These are phyloP conservation scores for Labeo catla DNA, from an alignment of 2,113 vertebrate genomes.

Conservation along the genomic window DNA sequence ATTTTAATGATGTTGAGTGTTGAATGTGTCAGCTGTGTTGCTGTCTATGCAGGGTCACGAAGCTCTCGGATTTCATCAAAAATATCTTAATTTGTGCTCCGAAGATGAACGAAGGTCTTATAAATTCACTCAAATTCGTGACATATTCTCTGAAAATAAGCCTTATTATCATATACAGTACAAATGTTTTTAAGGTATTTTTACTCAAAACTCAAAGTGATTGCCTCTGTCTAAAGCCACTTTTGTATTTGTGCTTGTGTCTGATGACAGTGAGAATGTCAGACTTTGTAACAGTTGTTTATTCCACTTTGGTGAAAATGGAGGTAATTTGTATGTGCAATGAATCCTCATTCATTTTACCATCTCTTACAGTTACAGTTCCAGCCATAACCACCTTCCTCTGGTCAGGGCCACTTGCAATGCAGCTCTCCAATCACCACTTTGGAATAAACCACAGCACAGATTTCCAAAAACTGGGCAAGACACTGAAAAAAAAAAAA, in stretches of 20 bases:
- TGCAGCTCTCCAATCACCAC: constrained; percentile 25
- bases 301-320: constrained; percentile 15
- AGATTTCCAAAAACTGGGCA: constrained; percentile 12
- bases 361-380: constrained; percentile 25
- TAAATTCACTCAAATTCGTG: too few relatives aligned
- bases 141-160: too few relatives aligned
- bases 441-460: constrained; percentile 35
- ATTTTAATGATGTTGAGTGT: too few relatives aligned
- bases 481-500: background rate
- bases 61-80: too few relatives aligned
- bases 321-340: constrained; percentile 29
- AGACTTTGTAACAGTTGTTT: constrained; percentile 10
- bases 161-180: too few relatives aligned
- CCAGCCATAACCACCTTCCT: background rate
- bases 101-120: too few relatives aligned
- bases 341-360: constrained; percentile 16
- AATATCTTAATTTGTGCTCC: too few relatives aligned
- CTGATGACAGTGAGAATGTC: background rate
- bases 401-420: constrained; percentile 32
- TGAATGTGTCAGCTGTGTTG: too few relatives aligned
- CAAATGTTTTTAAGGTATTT: too few relatives aligned
- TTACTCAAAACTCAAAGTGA: background rate
- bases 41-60: too few relatives aligned
- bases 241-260: background rate
- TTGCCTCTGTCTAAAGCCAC: background rate